Conservation (phyloP, 1,140 invertebrate species). For the Drosophila pallidifrons region DNA sequence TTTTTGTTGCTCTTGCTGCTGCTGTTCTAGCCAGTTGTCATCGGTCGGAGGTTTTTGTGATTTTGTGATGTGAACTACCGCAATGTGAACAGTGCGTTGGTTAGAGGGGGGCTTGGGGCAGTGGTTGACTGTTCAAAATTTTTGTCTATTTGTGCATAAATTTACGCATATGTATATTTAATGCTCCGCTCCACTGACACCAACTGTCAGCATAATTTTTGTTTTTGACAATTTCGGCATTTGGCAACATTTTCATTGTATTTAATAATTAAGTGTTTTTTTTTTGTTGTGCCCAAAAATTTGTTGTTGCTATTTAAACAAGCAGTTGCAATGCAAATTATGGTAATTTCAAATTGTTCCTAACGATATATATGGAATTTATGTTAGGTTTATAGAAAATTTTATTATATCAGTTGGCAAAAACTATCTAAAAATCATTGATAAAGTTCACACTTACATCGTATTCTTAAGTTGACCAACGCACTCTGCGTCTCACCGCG, state of each 20-base stretch:
- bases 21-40: constrained; percentile 43
- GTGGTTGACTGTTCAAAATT: constrained; percentile 39
- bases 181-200: constrained; percentile 78
- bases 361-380: background rate
- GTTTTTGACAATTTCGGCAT: constrained; percentile 49
- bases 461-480: constrained; percentile 91
- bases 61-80: constrained; percentile 76
- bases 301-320: constrained; percentile 16
- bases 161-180: constrained; percentile 81
- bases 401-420: background rate
- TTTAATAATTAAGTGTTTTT: constrained; percentile 46
- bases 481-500: constrained; percentile 93
- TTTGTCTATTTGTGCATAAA: constrained; percentile 71
- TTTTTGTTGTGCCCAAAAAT: background rate
- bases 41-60: constrained; percentile 59
- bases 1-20: constrained; percentile 31
- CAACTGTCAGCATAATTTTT: constrained; percentile 80
- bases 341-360: constrained; percentile 18
- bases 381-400: background rate
- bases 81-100: constrained; percentile 11
- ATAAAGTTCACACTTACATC: constrained; percentile 89
- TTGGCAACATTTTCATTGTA: constrained; percentile 34
- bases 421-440: background rate
- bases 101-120: background rate
- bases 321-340: constrained; percentile 8